A percentile compares a stretch with the other conserved stretches of the same genome.
phyloP scores from a whole-genome alignment of 1,140 invertebrate species.

The Charaxes varanes region DNA sequence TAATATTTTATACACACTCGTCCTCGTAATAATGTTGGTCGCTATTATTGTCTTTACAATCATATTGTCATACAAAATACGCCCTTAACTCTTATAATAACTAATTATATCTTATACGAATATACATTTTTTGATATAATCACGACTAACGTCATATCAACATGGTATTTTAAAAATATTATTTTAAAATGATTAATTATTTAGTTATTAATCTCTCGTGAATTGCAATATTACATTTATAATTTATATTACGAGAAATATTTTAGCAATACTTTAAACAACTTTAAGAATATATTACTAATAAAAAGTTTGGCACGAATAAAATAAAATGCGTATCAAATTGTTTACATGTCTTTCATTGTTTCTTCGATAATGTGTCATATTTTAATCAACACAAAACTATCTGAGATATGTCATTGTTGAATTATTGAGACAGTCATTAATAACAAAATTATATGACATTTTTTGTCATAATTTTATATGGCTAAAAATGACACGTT shows the following conservation, averaged over 20 bases:
- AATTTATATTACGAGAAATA: constrained; percentile 6
- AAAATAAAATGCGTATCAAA: too few species aligned
- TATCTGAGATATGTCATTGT: background rate
- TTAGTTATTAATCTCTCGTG: constrained; percentile 9
- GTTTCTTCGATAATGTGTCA: too few species aligned
- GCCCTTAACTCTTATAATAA: constrained; percentile 6
- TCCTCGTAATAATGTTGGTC: constrained; percentile 27
- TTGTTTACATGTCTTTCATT: too few species aligned
- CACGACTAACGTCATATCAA: constrained; percentile 5
- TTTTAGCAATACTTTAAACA: background rate
- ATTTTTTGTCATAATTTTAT: constrained; percentile 39
- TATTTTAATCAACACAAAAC: too few species aligned
- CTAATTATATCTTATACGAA: constrained; percentile 5
- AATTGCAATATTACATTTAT: background rate
- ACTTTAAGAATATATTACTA: background rate
- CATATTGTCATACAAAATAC: constrained; percentile 41
- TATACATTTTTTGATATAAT: constrained; percentile 13
- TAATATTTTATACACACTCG: constrained; percentile 21
- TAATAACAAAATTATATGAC: constrained; percentile 20
- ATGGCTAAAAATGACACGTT: too few species aligned
- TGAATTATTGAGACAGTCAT: too few species aligned
- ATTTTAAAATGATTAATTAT: constrained; percentile 2
- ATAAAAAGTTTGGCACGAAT: too few species aligned
- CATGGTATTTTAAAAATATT: constrained; percentile 9
- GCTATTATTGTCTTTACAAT: constrained; percentile 45